These are phyloP conservation scores for Drosophila mimica DNA, from an alignment of 2,888 invertebrate species.

Conservation along the genomic window DNA sequence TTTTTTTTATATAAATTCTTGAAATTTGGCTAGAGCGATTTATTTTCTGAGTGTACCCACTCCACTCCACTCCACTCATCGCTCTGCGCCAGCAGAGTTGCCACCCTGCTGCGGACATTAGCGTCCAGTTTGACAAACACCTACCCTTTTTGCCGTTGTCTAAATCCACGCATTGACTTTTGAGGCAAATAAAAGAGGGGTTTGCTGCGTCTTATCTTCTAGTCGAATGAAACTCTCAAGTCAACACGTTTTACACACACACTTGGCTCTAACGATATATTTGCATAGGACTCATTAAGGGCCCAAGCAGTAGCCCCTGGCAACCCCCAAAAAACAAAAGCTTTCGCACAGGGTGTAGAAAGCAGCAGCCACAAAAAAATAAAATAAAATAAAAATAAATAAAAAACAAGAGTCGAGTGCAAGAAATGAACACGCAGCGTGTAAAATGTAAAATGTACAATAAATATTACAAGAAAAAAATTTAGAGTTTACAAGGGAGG, in stretches of 20 bases:
- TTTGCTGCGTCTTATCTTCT: slow-evolving; percentile 55
- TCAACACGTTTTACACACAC: slow-evolving; percentile 64
- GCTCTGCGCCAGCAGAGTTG: slow-evolving; percentile 3
- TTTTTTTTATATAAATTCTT: background rate
- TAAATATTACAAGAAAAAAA: slow-evolving; percentile 57
- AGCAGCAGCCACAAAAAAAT: slow-evolving; percentile 17
- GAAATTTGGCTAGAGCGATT: no score
- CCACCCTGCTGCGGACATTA: slow-evolving; percentile 53
- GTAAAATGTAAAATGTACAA: slow-evolving; percentile 70
- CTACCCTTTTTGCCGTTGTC: background rate
- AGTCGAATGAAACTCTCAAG: slow-evolving; percentile 46
- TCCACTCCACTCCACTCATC: background rate
- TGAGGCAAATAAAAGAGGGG: slow-evolving; percentile 24
- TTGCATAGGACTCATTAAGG: slow-evolving; percentile 79
- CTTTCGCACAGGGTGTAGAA: slow-evolving; percentile 8
- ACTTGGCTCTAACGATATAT: slow-evolving; percentile 76
- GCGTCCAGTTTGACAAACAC: slow-evolving; percentile 42
- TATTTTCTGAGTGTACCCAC: slow-evolving; percentile 6
- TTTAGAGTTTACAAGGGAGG: slow-evolving; percentile 3
- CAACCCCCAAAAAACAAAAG: slow-evolving; percentile 47
- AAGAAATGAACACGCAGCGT: slow-evolving; percentile 66
- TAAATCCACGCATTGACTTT: slow-evolving; percentile 54
- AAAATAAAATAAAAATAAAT: slow-evolving; percentile 7
- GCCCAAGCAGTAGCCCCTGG: slow-evolving; percentile 32
- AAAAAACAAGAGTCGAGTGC: slow-evolving; percentile 50